Base-by-base conservation (phyloP, 2,113 vertebrate genomes). In the Bostrychus sinensis region DNA sequence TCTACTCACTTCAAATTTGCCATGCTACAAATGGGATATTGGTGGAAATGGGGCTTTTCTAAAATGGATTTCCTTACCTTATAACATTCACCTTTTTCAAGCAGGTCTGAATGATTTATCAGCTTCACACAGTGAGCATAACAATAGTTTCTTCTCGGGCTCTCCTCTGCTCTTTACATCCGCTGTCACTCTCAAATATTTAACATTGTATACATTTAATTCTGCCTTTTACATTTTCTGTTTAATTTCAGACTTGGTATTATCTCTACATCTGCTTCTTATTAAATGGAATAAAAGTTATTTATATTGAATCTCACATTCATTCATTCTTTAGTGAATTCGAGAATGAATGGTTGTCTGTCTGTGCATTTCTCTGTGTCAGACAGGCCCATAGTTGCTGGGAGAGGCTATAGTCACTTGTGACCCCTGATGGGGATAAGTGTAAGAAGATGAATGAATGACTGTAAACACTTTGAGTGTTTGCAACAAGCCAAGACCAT, bases 81-180 rank as follows among this genome's bases (percentile, higher is more conserved):
- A 56, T 20, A 17, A 32, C 23, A 36, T 26, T 43, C 42, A 13
- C 9, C 23, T 55, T 59, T 42, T 38, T 25, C 28, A 9, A 50
- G 6, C n/a, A 55, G 11, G 2, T 43, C 22, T 57, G 10, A 30
- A 53, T 61, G 42, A 39, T 37, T 16, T 50, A 39, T 56, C 36
- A 57, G 26, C 5, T 39, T 13, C 13, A 0, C 13, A 0, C 0
- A 13, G n/a, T 51, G 30, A 17, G 3, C 23, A n/a, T 19, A 19
- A 51, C 16, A 36, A 3, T 12, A 23, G 28, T 55, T n/a, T 51
- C 48, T 23, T 51, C 48, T 8, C 3, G 7, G 13, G 23, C 45
- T 14, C 12, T 48, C 22, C 30, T 1, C 11, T 7, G 14, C 48
- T 28, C 48, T 7, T 14, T 28, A 28, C 48, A 51, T 26, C 7